These are phyloP conservation scores for Tenthredo mesomela DNA, from an alignment of 2,888 invertebrate species.

Conservation along the genomic window DNA sequence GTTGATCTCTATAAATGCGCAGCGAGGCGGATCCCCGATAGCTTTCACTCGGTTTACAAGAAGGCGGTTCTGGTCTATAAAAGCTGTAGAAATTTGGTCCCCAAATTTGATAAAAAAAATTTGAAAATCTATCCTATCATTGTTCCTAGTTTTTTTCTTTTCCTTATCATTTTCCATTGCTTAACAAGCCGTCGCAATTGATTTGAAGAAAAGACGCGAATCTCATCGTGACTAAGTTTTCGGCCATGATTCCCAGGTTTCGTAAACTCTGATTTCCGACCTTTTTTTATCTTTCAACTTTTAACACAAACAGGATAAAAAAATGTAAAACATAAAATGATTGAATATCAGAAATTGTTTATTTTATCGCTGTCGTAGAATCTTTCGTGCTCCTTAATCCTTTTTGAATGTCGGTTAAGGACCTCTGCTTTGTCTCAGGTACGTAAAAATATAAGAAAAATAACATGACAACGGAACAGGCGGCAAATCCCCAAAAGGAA, in stretches of 20 bases:
- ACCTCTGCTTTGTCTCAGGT: conserved; percentile 73
- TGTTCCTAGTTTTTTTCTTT: too few species aligned
- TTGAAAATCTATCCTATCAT: too few species aligned
- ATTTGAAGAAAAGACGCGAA: too few species aligned
- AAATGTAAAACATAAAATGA: background rate
- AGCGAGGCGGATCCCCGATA: too few species aligned
- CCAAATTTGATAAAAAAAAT: too few species aligned
- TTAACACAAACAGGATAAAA: background rate
- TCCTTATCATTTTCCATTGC: too few species aligned
- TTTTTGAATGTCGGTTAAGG: conserved; percentile 72
- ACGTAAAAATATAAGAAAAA: conserved; percentile 63
- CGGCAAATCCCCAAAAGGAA: conserved; percentile 68
- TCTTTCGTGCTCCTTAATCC: conserved; percentile 54
- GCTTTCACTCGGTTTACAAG: conserved; percentile 38
- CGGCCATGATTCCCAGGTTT: background rate
- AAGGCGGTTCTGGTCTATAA: conserved; percentile 1
- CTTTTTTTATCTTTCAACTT: background rate
- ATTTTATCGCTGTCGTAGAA: background rate
- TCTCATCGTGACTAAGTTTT: background rate
- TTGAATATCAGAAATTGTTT: background rate
- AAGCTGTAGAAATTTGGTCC: too few species aligned
- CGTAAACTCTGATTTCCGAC: background rate
- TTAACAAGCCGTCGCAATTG: too few species aligned
- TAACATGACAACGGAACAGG: conserved; percentile 53
- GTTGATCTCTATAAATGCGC: too few species aligned